Evolutionary conservation across 2,797 vertebrate species (phyloP), one percentile per base, ranked within the genome.

Genomic region (Gallinago solitaria): DNA sequence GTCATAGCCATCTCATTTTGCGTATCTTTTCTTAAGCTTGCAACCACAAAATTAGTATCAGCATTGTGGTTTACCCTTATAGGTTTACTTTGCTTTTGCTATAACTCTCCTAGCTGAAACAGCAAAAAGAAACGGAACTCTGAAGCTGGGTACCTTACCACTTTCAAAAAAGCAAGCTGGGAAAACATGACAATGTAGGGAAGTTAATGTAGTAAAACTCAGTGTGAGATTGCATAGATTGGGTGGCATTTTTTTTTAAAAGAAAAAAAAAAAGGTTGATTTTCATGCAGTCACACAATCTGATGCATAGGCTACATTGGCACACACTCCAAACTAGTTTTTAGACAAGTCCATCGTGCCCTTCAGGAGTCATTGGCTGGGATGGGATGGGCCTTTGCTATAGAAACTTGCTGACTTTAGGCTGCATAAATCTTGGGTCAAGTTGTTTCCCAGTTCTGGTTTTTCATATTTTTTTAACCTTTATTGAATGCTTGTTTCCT

Each of bases 11-110:
- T 89, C 37, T 94, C 65, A 47, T 90, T 88, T 75, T 67, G 51
- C 3, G 0, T 70, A 70, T 64, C 35, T 53, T 89, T 76, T 91
- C 76, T 73, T 69, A 87, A 91, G 56, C 27, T 73, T 86, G 60
- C 68, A 87, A 60, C 90, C 87, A 82, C 89, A 74, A 63, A 83
- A 74, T 24, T 83, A 41, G 37, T 90, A 82, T 90, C 80, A 81
- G n/a, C 27, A 0, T 53, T 96, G 87, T 95, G 93, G 69, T 93
- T 96, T 95, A 85, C 67, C 76, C 28, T 76, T 86, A 41, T 5
- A 73, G 89, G 35, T 95, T 96, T 86, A 39, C 47, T 95, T 71
- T 69, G 69, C 76, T 71, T 89, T 92, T 83, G 50, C n/a, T 87
- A 1, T 45, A 86, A 43, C 21, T 76, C 50, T 83, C 6, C 15